Conservation (phyloP, 2,888 invertebrate genomes). For the Poecilus cupreus region DNA sequence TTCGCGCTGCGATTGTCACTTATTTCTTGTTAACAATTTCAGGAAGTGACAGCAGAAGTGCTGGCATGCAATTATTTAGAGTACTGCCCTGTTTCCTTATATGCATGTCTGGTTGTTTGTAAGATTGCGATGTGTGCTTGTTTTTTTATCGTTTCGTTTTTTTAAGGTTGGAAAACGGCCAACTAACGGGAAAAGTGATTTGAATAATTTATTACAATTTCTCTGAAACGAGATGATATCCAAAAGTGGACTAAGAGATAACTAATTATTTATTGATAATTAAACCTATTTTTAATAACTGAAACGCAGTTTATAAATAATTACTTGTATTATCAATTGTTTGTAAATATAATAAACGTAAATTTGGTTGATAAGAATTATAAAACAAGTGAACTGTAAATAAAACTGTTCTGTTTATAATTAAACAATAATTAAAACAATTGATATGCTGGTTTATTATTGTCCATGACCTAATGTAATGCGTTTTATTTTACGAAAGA, state of each 20-base stretch:
- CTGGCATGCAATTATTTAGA: slow-evolving; percentile 44
- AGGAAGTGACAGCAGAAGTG: not conserved
- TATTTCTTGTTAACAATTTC: no score
- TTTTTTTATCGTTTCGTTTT: slow-evolving; percentile 1
- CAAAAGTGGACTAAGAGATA: not conserved
- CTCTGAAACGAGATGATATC: slow-evolving; percentile 28
- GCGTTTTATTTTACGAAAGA: not conserved
- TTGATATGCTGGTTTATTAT: not conserved
- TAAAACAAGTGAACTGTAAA: not conserved
- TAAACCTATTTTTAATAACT: not conserved
- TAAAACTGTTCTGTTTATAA: not conserved
- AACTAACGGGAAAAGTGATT: slow-evolving; percentile 47
- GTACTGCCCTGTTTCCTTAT: slow-evolving; percentile 24
- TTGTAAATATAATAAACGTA: not conserved
- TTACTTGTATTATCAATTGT: no score
- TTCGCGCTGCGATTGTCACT: no score
- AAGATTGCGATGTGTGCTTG: not conserved
- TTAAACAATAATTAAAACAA: not conserved
- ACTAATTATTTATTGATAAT: not conserved
- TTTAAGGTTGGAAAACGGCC: slow-evolving; percentile 21
- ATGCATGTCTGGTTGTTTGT: not conserved
- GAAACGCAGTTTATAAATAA: not conserved
- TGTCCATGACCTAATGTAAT: slow-evolving; percentile 35
- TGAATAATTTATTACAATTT: slow-evolving; percentile 35
- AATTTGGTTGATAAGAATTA: not conserved